phyloP scores from a whole-genome alignment of 2,888 invertebrate genomes.

The Gonocerus acuteangulatus region DNA sequence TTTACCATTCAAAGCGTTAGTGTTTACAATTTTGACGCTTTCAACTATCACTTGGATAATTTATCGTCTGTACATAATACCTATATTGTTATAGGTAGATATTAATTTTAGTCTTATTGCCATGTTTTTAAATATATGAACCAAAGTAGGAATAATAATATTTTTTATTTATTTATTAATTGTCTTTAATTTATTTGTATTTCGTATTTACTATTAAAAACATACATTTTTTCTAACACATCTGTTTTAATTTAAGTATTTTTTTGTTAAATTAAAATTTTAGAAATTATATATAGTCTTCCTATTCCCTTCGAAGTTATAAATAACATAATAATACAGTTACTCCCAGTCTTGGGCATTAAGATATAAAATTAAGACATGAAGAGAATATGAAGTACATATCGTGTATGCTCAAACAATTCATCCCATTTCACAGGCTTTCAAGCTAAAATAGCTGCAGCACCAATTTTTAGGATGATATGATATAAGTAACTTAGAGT shows the following conservation, averaged over 20 bases:
- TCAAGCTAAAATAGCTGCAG: no score
- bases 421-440: no score
- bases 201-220: background rate
- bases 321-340: background rate
- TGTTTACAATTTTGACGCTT: constrained; percentile 6
- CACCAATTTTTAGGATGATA: no score
- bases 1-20: background rate
- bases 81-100: background rate
- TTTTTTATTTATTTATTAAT: constrained; percentile 11
- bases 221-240: background rate
- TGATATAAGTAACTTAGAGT: no score
- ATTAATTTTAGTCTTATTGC: background rate
- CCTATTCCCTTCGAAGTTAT: background rate
- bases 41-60: constrained; percentile 11
- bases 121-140: constrained; percentile 9
- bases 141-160: constrained; percentile 8
- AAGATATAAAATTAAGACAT: no score
- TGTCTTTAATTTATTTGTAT: constrained; percentile 7
- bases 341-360: background rate
- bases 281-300: background rate
- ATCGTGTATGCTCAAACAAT: no score
- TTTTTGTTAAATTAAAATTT: background rate
- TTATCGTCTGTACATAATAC: constrained; percentile 13
- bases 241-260: background rate
- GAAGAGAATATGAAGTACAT: no score